Conservation (phyloP, 2,113 vertebrate genomes). For the Myotis davidii region DNA sequence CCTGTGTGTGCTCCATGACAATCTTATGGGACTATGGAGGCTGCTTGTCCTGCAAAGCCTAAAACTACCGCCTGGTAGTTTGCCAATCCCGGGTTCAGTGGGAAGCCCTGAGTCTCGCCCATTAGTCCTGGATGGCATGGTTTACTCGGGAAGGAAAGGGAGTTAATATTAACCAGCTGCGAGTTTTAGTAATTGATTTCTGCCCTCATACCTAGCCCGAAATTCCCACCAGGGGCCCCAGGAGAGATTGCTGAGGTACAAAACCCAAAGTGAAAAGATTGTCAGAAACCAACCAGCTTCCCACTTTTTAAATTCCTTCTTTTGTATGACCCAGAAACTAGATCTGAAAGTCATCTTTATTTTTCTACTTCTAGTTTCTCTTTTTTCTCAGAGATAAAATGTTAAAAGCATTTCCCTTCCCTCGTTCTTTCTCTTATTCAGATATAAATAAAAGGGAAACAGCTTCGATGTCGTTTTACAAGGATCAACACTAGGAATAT, state of each 20-base stretch:
- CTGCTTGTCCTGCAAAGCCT: neutral
- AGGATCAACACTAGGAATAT: neutral
- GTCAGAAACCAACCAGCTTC: neutral
- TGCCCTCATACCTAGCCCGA: neutral
- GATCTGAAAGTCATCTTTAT: neutral
- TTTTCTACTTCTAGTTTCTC: neutral
- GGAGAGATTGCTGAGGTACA: neutral
- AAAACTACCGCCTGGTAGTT: neutral
- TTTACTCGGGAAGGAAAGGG: conserved; percentile 16
- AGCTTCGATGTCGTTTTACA: neutral
- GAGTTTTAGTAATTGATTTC: conserved; percentile 61
- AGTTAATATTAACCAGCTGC: conserved; percentile 70
- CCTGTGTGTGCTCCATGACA: neutral
- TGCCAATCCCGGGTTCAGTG: neutral
- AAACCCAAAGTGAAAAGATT: conserved; percentile 34
- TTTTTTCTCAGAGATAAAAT: neutral
- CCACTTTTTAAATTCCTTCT: neutral
- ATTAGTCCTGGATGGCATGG: neutral
- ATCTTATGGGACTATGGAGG: neutral
- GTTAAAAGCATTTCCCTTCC: neutral
- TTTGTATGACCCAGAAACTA: neutral
- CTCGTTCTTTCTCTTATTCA: neutral
- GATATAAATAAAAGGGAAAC: neutral
- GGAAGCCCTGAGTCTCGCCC: neutral
- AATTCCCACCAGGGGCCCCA: neutral